Evolutionary conservation across 2,888 invertebrate genomes (phyloP).

Genomic region (Acrobasis consociella): DNA sequence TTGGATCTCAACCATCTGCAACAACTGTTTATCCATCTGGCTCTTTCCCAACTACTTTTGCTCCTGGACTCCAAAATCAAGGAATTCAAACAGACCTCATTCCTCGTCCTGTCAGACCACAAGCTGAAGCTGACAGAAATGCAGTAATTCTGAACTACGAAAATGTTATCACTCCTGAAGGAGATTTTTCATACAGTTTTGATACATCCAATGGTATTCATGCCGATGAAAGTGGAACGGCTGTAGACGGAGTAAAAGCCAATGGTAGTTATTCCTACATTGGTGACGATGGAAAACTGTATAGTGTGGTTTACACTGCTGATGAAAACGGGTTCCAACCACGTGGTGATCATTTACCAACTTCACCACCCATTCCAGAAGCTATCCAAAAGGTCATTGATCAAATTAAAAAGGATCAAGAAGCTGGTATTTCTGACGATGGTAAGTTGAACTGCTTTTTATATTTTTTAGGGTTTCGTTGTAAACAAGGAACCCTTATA

Average conservation of each 20-base stretch:
- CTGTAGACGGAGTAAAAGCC: constrained; percentile 60
- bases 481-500: too few species aligned
- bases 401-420: constrained; percentile 54
- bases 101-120: constrained; percentile 45
- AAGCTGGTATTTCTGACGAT: constrained; percentile 59
- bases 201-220: constrained; percentile 73
- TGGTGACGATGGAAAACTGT: constrained; percentile 70
- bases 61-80: constrained; percentile 17
- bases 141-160: constrained; percentile 61
- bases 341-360: constrained; percentile 68
- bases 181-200: constrained; percentile 56
- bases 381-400: constrained; percentile 65
- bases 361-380: constrained; percentile 67
- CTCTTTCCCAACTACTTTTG: background rate
- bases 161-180: constrained; percentile 54
- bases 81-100: constrained; percentile 4
- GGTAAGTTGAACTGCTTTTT: constrained; percentile 46
- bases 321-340: constrained; percentile 72
- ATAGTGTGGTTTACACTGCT: constrained; percentile 61
- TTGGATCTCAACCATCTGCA: constrained; percentile 8
- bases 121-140: constrained; percentile 54
- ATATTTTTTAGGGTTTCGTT: background rate
- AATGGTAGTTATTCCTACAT: constrained; percentile 65
- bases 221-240: constrained; percentile 62
- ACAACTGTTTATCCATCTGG: constrained; percentile 1